These are phyloP conservation scores for Pantelozetes paolii DNA, from an alignment of 2,888 invertebrate species.

Conservation along the genomic window DNA sequence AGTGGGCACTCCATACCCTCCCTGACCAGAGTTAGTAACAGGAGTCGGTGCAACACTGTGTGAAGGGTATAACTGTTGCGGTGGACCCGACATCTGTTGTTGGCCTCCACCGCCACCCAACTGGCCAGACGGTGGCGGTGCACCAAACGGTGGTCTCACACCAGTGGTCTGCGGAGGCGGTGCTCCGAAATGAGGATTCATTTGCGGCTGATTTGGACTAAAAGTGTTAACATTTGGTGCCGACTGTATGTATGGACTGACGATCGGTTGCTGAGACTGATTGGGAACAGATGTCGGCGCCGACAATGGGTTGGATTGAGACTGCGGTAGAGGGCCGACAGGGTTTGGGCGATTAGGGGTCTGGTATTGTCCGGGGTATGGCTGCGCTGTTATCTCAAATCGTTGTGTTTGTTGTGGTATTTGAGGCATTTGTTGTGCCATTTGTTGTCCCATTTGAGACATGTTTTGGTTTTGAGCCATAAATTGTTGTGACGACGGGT, in stretches of 20 bases:
- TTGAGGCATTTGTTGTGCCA: constrained; percentile 10
- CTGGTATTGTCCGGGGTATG: constrained; percentile 33
- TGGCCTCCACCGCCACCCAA: not conserved
- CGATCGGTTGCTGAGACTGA: not conserved
- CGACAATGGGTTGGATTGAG: constrained; percentile 8
- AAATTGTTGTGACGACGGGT: not conserved
- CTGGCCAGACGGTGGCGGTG: constrained; percentile 8
- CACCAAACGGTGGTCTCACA: constrained; percentile 4
- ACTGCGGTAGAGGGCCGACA: constrained; percentile 38
- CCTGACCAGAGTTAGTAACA: not conserved
- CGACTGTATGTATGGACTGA: not conserved
- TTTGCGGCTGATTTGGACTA: not conserved
- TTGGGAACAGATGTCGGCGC: not conserved
- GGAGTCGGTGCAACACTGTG: constrained; percentile 22
- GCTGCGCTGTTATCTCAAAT: constrained; percentile 35
- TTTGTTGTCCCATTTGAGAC: constrained; percentile 13
- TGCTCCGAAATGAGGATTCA: not conserved
- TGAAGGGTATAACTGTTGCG: not conserved
- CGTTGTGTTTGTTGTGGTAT: constrained; percentile 28
- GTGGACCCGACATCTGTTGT: too few relatives aligned
- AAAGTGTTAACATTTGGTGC: not conserved
- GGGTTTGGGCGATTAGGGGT: constrained; percentile 42
- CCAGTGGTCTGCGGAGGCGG: not conserved
- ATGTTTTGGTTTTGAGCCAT: not conserved
- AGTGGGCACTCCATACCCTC: not conserved